A percentile compares a stretch with the other conserved stretches of the same genome.
These are phyloP conservation scores for Melanophora roralis DNA, from an alignment of 2,888 invertebrate species.

Conservation along the genomic window DNA sequence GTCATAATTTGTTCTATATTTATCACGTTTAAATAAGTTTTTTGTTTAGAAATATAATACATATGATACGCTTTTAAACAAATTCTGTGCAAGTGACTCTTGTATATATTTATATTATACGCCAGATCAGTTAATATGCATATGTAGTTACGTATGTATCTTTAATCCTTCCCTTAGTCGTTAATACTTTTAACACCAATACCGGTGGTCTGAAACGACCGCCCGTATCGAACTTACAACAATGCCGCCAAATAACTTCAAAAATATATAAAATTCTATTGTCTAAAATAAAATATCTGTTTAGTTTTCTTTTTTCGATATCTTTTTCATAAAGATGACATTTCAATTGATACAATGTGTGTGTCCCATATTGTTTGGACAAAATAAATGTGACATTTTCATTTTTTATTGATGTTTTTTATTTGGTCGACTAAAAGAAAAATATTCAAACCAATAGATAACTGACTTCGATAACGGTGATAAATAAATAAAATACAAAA, in stretches of 20 bases:
- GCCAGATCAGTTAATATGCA: too few relatives aligned
- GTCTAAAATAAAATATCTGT: conserved; percentile 30
- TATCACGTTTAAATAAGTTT: too few relatives aligned
- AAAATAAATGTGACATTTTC: conserved; percentile 68
- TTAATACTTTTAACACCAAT: conserved; percentile 31
- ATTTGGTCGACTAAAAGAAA: conserved; percentile 4
- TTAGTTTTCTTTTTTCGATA: conserved; percentile 13
- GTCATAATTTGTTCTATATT: too few relatives aligned
- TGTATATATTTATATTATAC: too few relatives aligned
- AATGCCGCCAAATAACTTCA: conserved; percentile 30
- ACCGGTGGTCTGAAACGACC: conserved; percentile 39
- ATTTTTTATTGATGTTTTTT: conserved; percentile 63
- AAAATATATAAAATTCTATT: conserved; percentile 32
- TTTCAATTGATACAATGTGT: conserved; percentile 70
- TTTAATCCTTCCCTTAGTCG: neutral
- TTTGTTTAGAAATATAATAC: too few relatives aligned
- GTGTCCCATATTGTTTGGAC: conserved; percentile 65
- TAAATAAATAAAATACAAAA: conserved; percentile 23
- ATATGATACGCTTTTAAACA: too few relatives aligned
- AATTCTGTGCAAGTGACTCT: too few relatives aligned
- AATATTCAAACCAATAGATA: conserved; percentile 14
- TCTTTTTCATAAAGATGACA: conserved; percentile 67
- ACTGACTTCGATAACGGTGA: conserved; percentile 30
- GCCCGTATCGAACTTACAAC: conserved; percentile 36
- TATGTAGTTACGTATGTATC: neutral